These are phyloP conservation scores for Bombus soroeensis DNA, from an alignment of 1,140 invertebrate species.

Conservation along the genomic window DNA sequence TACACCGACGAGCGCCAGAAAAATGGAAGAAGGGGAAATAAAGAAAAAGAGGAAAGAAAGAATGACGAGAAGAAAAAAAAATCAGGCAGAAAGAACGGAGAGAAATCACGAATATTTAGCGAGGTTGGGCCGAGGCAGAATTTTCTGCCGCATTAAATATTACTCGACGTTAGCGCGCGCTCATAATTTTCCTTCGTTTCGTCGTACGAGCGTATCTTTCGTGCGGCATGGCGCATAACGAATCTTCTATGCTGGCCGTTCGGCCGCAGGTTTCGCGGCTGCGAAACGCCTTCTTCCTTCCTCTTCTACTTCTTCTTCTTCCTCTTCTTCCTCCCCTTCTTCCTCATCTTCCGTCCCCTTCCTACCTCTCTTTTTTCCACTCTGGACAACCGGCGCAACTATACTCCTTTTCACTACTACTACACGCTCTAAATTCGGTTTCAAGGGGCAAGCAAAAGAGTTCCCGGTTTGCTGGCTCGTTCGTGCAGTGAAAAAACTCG, in stretches of 20 bases:
- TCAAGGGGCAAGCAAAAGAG: constrained; percentile 53
- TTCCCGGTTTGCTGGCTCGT: constrained; percentile 44
- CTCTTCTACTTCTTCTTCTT: neutral
- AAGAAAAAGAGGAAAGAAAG: neutral
- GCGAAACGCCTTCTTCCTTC: neutral
- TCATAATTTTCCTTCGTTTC: constrained; percentile 53
- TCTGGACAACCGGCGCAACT: neutral
- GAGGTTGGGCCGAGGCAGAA: constrained; percentile 15
- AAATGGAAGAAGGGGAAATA: neutral
- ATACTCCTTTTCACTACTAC: constrained; percentile 50
- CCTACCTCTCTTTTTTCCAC: too few species aligned
- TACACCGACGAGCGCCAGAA: neutral
- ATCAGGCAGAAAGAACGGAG: neutral
- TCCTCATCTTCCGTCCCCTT: neutral
- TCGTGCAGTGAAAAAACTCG: constrained; percentile 57
- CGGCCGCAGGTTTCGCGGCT: constrained; percentile 52
- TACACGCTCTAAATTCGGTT: constrained; percentile 64
- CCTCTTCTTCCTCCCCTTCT: neutral
- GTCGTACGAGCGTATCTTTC: constrained; percentile 46
- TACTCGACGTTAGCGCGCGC: constrained; percentile 30
- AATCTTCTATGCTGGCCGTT: constrained; percentile 31
- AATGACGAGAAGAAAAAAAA: neutral
- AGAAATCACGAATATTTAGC: constrained; percentile 32
- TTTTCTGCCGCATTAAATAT: constrained; percentile 47
- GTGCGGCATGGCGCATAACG: constrained; percentile 26